Percentiles rank a stretch among this genome's conserved stretches.
These are phyloP conservation scores for Girardinichthys multiradiatus DNA, from an alignment of 2,113 vertebrate species.

Conservation along the genomic window DNA sequence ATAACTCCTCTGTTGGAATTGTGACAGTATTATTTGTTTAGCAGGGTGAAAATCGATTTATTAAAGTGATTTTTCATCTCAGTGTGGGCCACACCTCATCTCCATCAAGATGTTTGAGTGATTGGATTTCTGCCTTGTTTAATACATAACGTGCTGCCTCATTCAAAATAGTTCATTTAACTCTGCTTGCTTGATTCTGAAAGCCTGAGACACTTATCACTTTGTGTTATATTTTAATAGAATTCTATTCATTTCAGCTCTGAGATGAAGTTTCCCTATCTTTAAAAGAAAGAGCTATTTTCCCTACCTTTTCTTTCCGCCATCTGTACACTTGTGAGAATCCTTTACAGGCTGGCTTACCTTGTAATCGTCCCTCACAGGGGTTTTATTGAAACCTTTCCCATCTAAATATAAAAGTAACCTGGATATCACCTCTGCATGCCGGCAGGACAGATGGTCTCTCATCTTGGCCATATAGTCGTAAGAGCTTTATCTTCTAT, in stretches of 20 bases:
- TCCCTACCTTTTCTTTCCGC: conserved; percentile 14
- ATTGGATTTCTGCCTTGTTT: conserved; percentile 46
- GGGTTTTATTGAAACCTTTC: conserved; percentile 26
- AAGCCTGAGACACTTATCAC: conserved; percentile 71
- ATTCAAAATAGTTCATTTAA: conserved; percentile 72
- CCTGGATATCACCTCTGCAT: conserved; percentile 42
- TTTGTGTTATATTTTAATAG: conserved; percentile 71
- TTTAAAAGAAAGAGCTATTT: conserved; percentile 52
- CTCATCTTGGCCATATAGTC: conserved; percentile 7
- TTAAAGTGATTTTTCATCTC: conserved; percentile 53
- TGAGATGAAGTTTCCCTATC: conserved; percentile 76
- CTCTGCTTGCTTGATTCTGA: conserved; percentile 60
- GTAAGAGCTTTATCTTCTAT: background rate
- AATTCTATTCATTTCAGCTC: conserved; percentile 72
- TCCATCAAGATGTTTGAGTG: conserved; percentile 39
- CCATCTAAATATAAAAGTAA: conserved; percentile 36
- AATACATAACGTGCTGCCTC: conserved; percentile 57
- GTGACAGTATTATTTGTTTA: conserved; percentile 33
- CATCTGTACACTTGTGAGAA: conserved; percentile 44
- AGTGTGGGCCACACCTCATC: conserved; percentile 23
- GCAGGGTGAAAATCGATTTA: conserved; percentile 37
- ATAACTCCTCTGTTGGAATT: background rate
- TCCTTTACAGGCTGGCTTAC: conserved; percentile 33
- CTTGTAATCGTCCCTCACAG: conserved; percentile 13
- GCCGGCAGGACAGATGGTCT: conserved; percentile 47